Base-by-base conservation (phyloP, 2,888 invertebrate species). In the Listrodromus nycthemerus region DNA sequence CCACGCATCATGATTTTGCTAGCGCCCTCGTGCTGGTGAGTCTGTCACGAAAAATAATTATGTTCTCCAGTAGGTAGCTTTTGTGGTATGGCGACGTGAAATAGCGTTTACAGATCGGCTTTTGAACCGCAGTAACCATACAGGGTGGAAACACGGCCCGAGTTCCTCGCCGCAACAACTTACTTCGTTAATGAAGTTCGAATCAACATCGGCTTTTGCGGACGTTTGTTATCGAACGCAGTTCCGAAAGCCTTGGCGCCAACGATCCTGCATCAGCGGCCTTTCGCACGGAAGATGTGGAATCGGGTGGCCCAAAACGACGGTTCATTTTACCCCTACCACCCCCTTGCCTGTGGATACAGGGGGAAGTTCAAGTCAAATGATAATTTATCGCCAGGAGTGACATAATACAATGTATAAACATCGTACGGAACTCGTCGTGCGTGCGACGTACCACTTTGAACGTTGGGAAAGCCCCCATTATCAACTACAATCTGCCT, bases 41-140 rank as follows among this genome's bases (percentile, higher is more conserved):
- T 58, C 69, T 41, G 61, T 80, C 55, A 65, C 45, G 41, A 45
- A 58, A 52, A 61, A 79, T 80, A 83, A 75, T 80, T 71, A 83
- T 63, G 79, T 79, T 79, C 45, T 27, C 55, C 55, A 79, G 41
- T 5, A 16, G 30, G n/a, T 27, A 33, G 13, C 19, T 27, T 37
- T 67, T 27, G 30, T 41, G 1, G 41, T 41, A 61, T 33, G 67
- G 33, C 6, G 48, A 69, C 66, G 41, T 37, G 65, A 65, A 69
- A 41, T 41, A 19, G 19, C 16, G 52, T 55, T 55, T 55, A 55
- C 70, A 37, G 13, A 19, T n/a, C 8, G 21, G 70, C 52, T 70
- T 70, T 37, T 13, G 16, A 5, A 13, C n/a, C 67, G 41, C 41
- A 0, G 5, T 13, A n/a, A 24, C 24, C 45, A 41, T 16, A 21